Base-by-base conservation (phyloP, 2,888 invertebrate species). In the Athalia rosae region DNA sequence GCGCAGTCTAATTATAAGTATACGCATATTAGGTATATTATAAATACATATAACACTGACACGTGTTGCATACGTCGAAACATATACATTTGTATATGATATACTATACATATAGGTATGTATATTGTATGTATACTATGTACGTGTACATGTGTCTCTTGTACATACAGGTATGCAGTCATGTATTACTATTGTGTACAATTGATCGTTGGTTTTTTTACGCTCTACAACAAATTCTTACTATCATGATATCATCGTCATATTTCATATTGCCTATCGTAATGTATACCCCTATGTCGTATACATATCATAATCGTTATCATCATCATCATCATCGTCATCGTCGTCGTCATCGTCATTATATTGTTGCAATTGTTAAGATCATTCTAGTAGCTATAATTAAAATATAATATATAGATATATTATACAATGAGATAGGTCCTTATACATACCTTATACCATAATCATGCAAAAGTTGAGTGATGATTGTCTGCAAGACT, bases 401-500 rank as follows among this genome's bases (percentile, higher is more conserved):
- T 28, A 28, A 28, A 28, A 28, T 28, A 28, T 28, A 28, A 28
- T 28, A 28, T 28, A 28, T 28, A 28, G 28, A 28, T 28, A 28
- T 28, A 28, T 28, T 28, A 28, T 28, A 28, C 28, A 28, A 28
- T 28, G 28, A 28, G 28, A 28, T 28, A 28, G n/a, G n/a, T n/a
- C n/a, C n/a, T n/a, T 28, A 28, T 28, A 28, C 1, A 28, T 28
- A 28, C 28, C 28, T 28, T 28, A 28, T 28, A 28, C 28, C 28
- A 28, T 28, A 28, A 28, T 28, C 28, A 2, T 28, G 28, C 28
- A 28, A 28, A 28, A 28, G 28, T 28, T 28, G 28, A 28, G 28
- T 28, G 28, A 28, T 28, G 61, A 48, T 50, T 50, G 48, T 43
- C 59, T 48, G 28, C 48, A 74, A 61, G 61, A 74, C 74, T 59